Conservation (phyloP, 1,140 invertebrate species). For the Lucilia sericata region DNA sequence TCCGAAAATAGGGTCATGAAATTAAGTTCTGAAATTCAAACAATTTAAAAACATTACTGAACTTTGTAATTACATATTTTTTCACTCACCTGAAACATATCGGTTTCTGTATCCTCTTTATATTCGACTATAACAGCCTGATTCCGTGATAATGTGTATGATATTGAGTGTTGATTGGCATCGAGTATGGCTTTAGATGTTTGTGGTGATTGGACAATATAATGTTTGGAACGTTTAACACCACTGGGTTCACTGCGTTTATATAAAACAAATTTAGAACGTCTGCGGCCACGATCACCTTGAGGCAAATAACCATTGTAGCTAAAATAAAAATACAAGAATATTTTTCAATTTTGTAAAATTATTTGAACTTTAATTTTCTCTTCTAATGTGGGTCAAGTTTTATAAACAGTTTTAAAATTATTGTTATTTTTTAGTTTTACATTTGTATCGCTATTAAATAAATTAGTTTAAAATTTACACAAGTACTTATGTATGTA, state of each 20-base stretch:
- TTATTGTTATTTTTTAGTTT: no score
- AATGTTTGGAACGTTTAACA: constrained; percentile 94
- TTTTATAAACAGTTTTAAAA: no score
- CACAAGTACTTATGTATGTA: no score
- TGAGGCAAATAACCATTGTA: constrained; percentile 95
- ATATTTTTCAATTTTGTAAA: no score
- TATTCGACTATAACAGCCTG: constrained; percentile 99
- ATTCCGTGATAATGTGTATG: constrained; percentile 94
- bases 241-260: constrained; percentile 89
- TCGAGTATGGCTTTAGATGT: constrained; percentile 92
- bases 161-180: constrained; percentile 92
- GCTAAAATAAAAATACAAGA: constrained; percentile 71
- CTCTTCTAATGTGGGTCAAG: no score
- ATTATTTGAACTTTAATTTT: no score
- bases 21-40: no score
- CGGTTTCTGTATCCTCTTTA: constrained; percentile 91
- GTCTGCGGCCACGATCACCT: constrained; percentile 89
- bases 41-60: no score
- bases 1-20: no score
- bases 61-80: background rate
- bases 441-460: no score
- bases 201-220: constrained; percentile 92
- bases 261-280: constrained; percentile 94
- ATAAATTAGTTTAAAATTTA: no score
- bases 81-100: constrained; percentile 94